Conservation (phyloP, 2,888 invertebrate species). For the Phania funesta region DNA sequence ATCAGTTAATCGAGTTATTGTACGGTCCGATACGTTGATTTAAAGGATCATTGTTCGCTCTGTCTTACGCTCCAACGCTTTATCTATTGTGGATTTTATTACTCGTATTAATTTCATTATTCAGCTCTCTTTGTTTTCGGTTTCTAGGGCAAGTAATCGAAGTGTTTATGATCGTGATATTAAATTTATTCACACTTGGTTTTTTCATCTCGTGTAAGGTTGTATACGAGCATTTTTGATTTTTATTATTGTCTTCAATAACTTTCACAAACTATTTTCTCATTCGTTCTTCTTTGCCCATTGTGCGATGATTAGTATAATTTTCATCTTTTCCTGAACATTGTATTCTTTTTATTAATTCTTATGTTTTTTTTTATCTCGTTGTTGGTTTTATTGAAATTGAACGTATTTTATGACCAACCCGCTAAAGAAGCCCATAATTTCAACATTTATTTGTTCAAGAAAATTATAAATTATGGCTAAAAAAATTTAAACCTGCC, state of each 20-base stretch:
- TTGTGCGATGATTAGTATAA: slow-evolving; percentile 76
- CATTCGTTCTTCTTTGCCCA: slow-evolving; percentile 60
- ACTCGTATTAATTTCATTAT: neutral
- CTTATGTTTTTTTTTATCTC: slow-evolving; percentile 41
- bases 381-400: slow-evolving; percentile 61
- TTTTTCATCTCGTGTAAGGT: slow-evolving; percentile 45
- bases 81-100: slow-evolving; percentile 9
- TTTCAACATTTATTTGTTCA: slow-evolving; percentile 18
- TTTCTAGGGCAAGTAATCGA: slow-evolving; percentile 72
- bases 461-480: slow-evolving; percentile 36
- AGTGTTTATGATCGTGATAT: slow-evolving; percentile 76
- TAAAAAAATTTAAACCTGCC: neutral
- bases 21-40: neutral
- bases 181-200: slow-evolving; percentile 77
- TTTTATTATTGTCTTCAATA: slow-evolving; percentile 40
- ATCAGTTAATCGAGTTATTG: slow-evolving; percentile 42
- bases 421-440: slow-evolving; percentile 46
- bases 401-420: slow-evolving; percentile 55
- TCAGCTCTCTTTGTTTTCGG: neutral
- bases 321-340: slow-evolving; percentile 66
- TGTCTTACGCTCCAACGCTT: neutral
- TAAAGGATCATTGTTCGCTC: slow-evolving; percentile 1
- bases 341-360: slow-evolving; percentile 51
- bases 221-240: slow-evolving; percentile 13
- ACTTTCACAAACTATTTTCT: slow-evolving; percentile 48